Evolutionary conservation across 2,888 invertebrate species (phyloP).

Genomic region (Lydus trimaculatus): DNA sequence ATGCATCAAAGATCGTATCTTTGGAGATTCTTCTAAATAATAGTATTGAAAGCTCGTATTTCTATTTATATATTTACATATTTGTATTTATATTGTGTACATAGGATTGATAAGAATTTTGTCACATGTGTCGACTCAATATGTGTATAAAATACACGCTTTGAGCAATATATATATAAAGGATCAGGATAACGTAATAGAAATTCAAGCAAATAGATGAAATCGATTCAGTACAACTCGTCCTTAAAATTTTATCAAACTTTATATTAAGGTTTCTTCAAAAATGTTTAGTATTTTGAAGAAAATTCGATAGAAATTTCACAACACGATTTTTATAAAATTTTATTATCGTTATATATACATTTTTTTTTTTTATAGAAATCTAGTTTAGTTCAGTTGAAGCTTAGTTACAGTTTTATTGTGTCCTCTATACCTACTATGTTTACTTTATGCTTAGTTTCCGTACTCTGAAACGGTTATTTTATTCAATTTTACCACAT

Average conservation of each 20-base stretch:
- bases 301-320: background rate
- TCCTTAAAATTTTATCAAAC: slow-evolving; percentile 18
- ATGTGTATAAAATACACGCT: slow-evolving; percentile 8
- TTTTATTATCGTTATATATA: background rate
- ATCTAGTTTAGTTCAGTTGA: background rate
- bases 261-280: background rate
- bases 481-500: background rate
- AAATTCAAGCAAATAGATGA: slow-evolving; percentile 16
- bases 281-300: background rate
- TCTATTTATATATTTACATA: background rate
- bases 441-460: background rate
- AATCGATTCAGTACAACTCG: background rate
- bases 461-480: background rate
- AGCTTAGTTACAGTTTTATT: background rate
- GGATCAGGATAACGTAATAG: slow-evolving; percentile 21
- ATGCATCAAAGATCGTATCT: background rate
- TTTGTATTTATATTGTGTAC: slow-evolving; percentile 2
- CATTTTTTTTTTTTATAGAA: background rate
- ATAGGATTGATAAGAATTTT: slow-evolving; percentile 18
- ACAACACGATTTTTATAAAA: background rate
- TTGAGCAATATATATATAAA: slow-evolving; percentile 13
- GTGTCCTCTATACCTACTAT: background rate
- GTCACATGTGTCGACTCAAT: slow-evolving; percentile 11
- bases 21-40: slow-evolving; percentile 13
- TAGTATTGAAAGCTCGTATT: background rate